A percentile compares a stretch with the other conserved stretches of the same genome.
Conservation (phyloP, 2,888 invertebrate genomes). For the Trachelus stipa region DNA sequence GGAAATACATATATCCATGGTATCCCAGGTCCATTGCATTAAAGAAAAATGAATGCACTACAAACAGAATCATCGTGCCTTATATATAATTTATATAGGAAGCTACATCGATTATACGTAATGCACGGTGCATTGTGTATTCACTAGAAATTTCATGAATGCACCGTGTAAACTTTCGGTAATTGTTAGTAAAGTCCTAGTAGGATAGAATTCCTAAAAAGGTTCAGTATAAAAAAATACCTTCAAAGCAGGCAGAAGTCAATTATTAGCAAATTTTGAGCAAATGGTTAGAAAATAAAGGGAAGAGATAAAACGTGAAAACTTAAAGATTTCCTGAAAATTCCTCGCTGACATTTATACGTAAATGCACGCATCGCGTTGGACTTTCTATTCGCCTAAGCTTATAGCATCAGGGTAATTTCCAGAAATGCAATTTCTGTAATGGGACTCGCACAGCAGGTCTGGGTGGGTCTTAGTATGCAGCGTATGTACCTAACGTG, state of each 20-base stretch:
- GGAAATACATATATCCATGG: not conserved
- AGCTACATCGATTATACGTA: not conserved
- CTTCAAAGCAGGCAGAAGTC: not conserved
- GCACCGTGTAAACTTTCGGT: not conserved
- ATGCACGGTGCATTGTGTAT: not conserved
- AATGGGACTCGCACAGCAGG: not conserved
- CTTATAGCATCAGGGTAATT: slow-evolving; percentile 9
- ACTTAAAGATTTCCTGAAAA: not conserved
- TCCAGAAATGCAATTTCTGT: slow-evolving; percentile 12
- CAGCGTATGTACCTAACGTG: not conserved
- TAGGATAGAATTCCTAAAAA: not conserved
- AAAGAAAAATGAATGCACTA: not conserved
- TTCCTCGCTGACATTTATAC: not conserved
- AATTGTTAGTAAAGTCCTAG: not conserved
- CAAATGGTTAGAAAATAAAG: not conserved
- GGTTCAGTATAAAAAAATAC: not conserved
- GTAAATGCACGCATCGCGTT: not conserved
- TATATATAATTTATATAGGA: not conserved
- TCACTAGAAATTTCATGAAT: not conserved
- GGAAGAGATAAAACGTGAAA: not conserved
- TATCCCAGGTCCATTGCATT: not conserved
- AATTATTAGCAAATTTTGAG: not conserved
- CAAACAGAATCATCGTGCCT: not conserved
- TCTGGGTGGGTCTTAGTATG: slow-evolving; percentile 1
- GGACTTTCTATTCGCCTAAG: slow-evolving; percentile 7